Evolutionary conservation across 2,888 invertebrate genomes (phyloP).

Genomic region (Cheiracanthium punctorium): DNA sequence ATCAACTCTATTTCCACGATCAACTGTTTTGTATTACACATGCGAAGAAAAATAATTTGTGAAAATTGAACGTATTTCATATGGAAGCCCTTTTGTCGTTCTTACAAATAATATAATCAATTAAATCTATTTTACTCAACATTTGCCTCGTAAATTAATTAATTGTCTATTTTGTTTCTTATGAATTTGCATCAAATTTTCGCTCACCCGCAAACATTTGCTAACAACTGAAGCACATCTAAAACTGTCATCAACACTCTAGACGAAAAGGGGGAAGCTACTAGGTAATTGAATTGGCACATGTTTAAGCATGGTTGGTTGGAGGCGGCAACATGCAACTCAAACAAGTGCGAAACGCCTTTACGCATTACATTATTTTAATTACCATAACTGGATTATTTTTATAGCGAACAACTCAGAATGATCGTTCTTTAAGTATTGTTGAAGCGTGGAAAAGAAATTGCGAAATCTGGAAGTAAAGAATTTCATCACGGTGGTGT

Average conservation of each 20-base stretch:
- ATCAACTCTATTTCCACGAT: too few species aligned
- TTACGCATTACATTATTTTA: neutral
- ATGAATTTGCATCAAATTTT: neutral
- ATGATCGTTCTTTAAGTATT: neutral
- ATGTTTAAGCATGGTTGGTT: neutral
- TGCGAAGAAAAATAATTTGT: too few species aligned
- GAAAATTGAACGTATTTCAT: too few species aligned
- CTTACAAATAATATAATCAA: too few species aligned
- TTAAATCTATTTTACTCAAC: too few species aligned
- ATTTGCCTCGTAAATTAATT: too few species aligned
- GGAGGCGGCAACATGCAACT: neutral
- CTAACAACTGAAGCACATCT: neutral
- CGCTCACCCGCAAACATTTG: neutral
- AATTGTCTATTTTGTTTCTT: neutral
- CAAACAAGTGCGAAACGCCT: neutral
- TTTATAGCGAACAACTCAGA: neutral
- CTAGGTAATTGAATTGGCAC: neutral
- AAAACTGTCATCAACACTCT: slow-evolving; percentile 9
- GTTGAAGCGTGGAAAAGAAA: slow-evolving; percentile 2
- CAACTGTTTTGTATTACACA: too few species aligned
- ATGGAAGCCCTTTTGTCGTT: too few species aligned
- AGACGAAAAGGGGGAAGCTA: neutral
- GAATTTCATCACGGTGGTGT: neutral
- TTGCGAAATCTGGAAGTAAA: neutral
- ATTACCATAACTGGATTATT: slow-evolving; percentile 5